These are phyloP conservation scores for Drepana arcuata DNA, from an alignment of 1,140 invertebrate genomes.

Conservation along the genomic window DNA sequence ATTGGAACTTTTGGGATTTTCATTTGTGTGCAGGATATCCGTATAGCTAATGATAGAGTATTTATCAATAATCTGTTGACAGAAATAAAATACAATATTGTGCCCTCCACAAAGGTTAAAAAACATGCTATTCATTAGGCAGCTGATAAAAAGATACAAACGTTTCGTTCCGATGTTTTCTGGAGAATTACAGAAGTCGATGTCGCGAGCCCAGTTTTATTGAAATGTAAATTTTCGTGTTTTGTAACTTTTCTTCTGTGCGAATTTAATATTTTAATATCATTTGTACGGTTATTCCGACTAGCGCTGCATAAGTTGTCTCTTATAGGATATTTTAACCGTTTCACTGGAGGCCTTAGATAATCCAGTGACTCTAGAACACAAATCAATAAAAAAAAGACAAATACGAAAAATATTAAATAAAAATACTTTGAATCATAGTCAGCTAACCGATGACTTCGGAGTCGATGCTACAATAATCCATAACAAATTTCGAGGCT, in stretches of 20 bases:
- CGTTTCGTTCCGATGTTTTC: constrained; percentile 16
- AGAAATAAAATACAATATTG: not conserved
- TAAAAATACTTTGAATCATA: constrained; percentile 16
- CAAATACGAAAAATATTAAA: constrained; percentile 17
- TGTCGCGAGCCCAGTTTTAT: not conserved
- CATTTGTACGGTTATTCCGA: not conserved
- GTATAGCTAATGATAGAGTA: constrained; percentile 14
- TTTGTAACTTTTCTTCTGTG: not conserved
- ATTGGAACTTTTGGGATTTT: not conserved
- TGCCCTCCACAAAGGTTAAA: not conserved
- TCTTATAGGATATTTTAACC: constrained; percentile 2
- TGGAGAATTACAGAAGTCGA: constrained; percentile 13
- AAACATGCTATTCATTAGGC: not conserved
- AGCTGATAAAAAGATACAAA: constrained; percentile 1
- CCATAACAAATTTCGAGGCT: constrained; percentile 29
- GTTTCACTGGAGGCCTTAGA: constrained; percentile 31
- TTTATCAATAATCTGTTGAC: constrained; percentile 9
- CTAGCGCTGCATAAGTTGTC: not conserved
- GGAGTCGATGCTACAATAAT: constrained; percentile 14
- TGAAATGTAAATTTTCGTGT: not conserved
- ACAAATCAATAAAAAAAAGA: constrained; percentile 21
- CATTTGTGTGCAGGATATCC: not conserved
- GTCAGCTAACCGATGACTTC: constrained; percentile 26
- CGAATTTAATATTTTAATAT: not conserved
- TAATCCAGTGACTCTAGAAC: constrained; percentile 39